Evolutionary conservation across 1,140 invertebrate genomes (phyloP), one percentile per base, ranked within the genome.

Genomic region (Nylanderia fulva): DNA sequence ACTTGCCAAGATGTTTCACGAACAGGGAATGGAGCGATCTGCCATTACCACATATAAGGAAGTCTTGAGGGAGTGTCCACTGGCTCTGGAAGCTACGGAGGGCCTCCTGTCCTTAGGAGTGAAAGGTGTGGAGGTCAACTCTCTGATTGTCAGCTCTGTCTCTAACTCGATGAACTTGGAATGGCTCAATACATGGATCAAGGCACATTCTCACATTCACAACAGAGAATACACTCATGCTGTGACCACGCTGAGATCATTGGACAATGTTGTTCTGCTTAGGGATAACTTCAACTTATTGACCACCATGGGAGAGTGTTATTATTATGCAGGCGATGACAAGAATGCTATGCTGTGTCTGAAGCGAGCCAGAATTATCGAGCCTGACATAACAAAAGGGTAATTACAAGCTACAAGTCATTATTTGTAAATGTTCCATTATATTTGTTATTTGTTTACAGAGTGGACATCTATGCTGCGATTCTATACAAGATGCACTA

Each of bases 11-110:
- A 94, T 98, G 72, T 97, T 97, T 88, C 95, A 97, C 54, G 96
- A 96, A 85, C 95, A 95, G 85, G 97, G 97, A 52, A 96, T 96
- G 95, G 97, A 97, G 88, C 92, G 97, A 83, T 96, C 97, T 52
- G 97, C 97, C 0, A 96, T 97, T 52, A 95, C 96, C 1, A 96
- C 96, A 29, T 98, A 97, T 91, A 97, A 97, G 92, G 97, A 98
- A 95, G 97, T 98, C 21, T 89, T 98, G 18, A 95, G 96, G 92
- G 97, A 97, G 92, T 97, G 97, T 93, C 97, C 97, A 1, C 93
- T 98, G 85, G 96, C 97, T 0, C 84, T 98, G 39, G 97, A 97
- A 90, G 96, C 97, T 27, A 96, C 96, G 1, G 96, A 96, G 90
- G 96, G 96, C 24, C 93, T 98, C 7, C 91, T 98, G 39, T 94